Evolutionary conservation across 2,113 vertebrate species (phyloP), one percentile per base, ranked within the genome.

Genomic region (Anolis sagrei): DNA sequence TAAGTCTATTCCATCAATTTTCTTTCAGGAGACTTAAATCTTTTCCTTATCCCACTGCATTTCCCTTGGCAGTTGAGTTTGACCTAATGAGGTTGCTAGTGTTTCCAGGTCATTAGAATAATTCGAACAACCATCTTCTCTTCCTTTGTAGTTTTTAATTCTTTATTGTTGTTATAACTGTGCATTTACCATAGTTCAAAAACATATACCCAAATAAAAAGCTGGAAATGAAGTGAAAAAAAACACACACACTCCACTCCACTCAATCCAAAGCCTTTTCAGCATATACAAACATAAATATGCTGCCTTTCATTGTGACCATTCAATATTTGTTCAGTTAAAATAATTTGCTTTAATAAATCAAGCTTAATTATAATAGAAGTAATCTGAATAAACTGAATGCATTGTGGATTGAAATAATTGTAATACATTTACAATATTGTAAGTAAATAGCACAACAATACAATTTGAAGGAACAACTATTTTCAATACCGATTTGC

Each of bases 211-310:
- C 25, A 44, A 39, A 79, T 66, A 7, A 19, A 19, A 11, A 1
- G 8, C 36, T 11, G 8, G 7, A 10, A 54, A 54, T 54, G 4
- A 54, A 14, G 51, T 34, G 49, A 5, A 78, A 7, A 18, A 19
- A 16, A n/a, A n/a, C n/a, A n/a, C n/a, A 13, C 11, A 79, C 36
- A 16, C 44, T 66, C 78, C 39, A 66, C 61, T 66, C 78, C 16
- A 80, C 61, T 80, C 25, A 48, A 6, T 80, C 78, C 44, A 66
- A 80, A n/a, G 27, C 61, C 61, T 80, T 80, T 80, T 66, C 78
- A 48, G 11, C 61, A 66, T n/a, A 32, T 80, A 66, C 5, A 66
- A 66, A 7, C 25, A 66, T 44, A 79, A 7, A 44, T 6, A 32
- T 25, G 61, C 18, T 64, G 44, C 76, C 21, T 79, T 79, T 66